These are phyloP conservation scores for Nomada fabriciana DNA, from an alignment of 2,888 invertebrate genomes.

Conservation along the genomic window DNA sequence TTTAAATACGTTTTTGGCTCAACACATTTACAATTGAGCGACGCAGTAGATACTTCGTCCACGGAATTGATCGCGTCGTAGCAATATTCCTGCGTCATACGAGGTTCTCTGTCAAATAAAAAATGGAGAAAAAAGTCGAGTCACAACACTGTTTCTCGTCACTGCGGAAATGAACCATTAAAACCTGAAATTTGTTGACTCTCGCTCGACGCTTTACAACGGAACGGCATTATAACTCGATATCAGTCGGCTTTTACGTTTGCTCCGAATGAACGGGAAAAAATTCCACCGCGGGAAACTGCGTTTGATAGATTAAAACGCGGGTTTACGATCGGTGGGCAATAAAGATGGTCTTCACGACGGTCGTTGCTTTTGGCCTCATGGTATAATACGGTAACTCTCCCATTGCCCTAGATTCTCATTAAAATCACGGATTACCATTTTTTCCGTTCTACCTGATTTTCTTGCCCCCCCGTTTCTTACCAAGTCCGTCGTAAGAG, in stretches of 20 bases:
- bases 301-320: slow-evolving; percentile 57
- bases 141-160: slow-evolving; percentile 1
- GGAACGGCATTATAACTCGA: slow-evolving; percentile 29
- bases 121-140: too few relatives aligned
- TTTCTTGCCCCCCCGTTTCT: slow-evolving; percentile 19
- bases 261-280: slow-evolving; percentile 1
- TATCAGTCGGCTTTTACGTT: slow-evolving; percentile 27
- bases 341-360: slow-evolving; percentile 78
- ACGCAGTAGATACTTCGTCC: background rate
- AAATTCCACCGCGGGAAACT: slow-evolving; percentile 33
- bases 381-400: slow-evolving; percentile 67
- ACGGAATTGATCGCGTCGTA: background rate
- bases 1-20: background rate
- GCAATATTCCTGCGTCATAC: background rate
- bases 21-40: background rate
- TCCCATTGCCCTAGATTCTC: slow-evolving; percentile 65
- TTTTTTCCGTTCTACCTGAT: slow-evolving; percentile 18
- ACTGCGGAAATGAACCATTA: slow-evolving; percentile 6
- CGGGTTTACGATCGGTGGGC: slow-evolving; percentile 76
- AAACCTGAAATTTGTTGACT: slow-evolving; percentile 30
- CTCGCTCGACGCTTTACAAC: background rate
- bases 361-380: slow-evolving; percentile 67
- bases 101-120: too few relatives aligned
- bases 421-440: slow-evolving; percentile 70
- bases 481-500: slow-evolving; percentile 23